Evolutionary conservation across 2,797 vertebrate genomes (phyloP), one percentile per base, ranked within the genome.

Genomic region (Melanotaenia parkinsoni): DNA sequence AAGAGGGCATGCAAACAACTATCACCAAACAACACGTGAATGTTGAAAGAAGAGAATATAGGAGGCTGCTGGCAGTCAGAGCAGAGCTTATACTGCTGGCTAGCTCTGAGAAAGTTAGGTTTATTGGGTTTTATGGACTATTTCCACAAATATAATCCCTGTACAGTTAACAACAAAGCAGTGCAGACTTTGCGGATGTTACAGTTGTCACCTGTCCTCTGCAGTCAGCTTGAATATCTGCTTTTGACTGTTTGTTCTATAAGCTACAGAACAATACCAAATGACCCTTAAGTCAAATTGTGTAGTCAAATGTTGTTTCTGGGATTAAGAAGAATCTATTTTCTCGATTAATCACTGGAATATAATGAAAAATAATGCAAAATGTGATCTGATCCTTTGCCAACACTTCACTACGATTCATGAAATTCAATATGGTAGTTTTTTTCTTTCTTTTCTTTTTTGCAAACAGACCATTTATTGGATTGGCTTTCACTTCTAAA

Each of bases 211-310:
- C 67, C 40, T 33, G 26, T 59, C 58, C 18, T 63, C 30, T 38
- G 45, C 18, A 45, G 20, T 70, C 63, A 66, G 43, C 28, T 28
- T 18, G 24, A 40, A 50, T 12, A 40, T 4, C 24, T 58, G 50
- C 47, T 53, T 50, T 28, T 63, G 30, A 59, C 59, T 28, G 53
- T 40, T 77, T 62, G 67, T 24, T 10, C 5, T 51, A 35, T 51
- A 50, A 63, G n/a, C 35, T 56, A 63, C 56, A 60, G 33, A 68
- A 64, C 63, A 72, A 64, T 58, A 68, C 54, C 63, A 74, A 51
- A 74, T 66, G 65, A 24, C 24, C 22, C 40, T 67, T 20, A 54
- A 62, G 13, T 58, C 43, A 58, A 58, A 67, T 67, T 64, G 64
- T 32, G 30, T 20, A 32, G 28, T 60, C 38, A 64, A n/a, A 56